Conservation (phyloP, 2,888 invertebrate species). For the Dolomedes plantarius region DNA sequence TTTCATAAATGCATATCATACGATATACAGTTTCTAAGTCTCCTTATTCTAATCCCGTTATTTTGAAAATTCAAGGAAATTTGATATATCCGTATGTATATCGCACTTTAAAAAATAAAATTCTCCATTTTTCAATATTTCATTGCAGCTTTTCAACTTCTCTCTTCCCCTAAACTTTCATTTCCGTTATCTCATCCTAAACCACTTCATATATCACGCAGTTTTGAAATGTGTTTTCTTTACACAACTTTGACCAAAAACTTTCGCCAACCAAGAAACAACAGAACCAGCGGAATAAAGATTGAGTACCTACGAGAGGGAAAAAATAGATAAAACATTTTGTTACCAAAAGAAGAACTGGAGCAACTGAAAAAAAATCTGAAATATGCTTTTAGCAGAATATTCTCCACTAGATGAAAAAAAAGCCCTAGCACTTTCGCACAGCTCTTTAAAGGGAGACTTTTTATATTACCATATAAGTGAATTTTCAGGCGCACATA, state of each 20-base stretch:
- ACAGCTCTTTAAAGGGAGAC: slow-evolving; percentile 2
- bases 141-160: neutral
- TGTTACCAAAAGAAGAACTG: neutral
- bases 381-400: slow-evolving; percentile 23
- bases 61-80: neutral
- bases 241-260: slow-evolving; percentile 25
- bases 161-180: slow-evolving; percentile 15
- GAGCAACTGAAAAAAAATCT: slow-evolving; percentile 4
- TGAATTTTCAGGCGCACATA: slow-evolving; percentile 17
- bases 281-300: slow-evolving; percentile 15
- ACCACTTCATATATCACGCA: slow-evolving; percentile 30
- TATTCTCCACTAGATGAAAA: slow-evolving; percentile 22
- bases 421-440: neutral
- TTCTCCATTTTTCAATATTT: neutral
- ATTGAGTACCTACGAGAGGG: slow-evolving; percentile 9
- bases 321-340: slow-evolving; percentile 15
- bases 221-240: slow-evolving; percentile 52
- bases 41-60: too few species aligned
- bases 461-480: slow-evolving; percentile 20
- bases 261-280: slow-evolving; percentile 16
- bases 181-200: slow-evolving; percentile 23
- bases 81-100: neutral
- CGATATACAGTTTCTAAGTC: too few species aligned
- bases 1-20: too few species aligned
- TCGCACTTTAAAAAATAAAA: neutral